Evolutionary conservation across 2,797 vertebrate species (phyloP), one percentile per base, ranked within the genome.

Genomic region (Coluber constrictor): DNA sequence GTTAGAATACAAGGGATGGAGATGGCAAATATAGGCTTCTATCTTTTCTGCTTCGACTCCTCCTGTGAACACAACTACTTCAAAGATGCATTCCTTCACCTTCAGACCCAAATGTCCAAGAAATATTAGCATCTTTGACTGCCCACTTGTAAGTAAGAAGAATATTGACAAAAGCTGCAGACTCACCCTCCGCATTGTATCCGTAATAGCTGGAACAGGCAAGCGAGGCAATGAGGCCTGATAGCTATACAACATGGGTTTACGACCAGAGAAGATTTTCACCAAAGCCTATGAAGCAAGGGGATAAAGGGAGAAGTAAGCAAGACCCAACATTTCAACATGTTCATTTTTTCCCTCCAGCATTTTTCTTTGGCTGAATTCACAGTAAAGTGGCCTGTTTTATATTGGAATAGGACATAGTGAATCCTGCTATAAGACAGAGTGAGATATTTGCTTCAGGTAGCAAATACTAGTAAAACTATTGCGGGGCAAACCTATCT

Each of bases 241-340:
- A 95, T 98, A 99, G 96, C 98, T 99, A 97, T 99, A 99, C 87
- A 99, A 97, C 95, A 98, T 97, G 18, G 98, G 98, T 94, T 98
- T 98, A 29, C 99, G 98, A 93, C 98, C 98, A 1, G 98, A 98
- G 94, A 99, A 99, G 94, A 99, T 99, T 92, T 98, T 98, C 94
- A 99, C 98, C 96, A 99, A 95, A 1, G 98, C 98, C 99, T 99
- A 95, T n/a, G 5, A 54, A 92, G 20, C 0, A 8, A 9, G 25
- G 7, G 47, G 0, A 29, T 51, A 15, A 20, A 37, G n/a, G 66
- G 47, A 27, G 8, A 87, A 10, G 4, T 79, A 32, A 93, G 88
- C 16, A 3, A 79, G 12, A n/a, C 18, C 3, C 51, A 29, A 12
- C 18, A 60, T 56, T 13, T 54, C 79, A 51, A 25, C 9, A 25